phyloP scores from a whole-genome alignment of 2,113 vertebrate species.

The Erythrolamprus reginae region DNA sequence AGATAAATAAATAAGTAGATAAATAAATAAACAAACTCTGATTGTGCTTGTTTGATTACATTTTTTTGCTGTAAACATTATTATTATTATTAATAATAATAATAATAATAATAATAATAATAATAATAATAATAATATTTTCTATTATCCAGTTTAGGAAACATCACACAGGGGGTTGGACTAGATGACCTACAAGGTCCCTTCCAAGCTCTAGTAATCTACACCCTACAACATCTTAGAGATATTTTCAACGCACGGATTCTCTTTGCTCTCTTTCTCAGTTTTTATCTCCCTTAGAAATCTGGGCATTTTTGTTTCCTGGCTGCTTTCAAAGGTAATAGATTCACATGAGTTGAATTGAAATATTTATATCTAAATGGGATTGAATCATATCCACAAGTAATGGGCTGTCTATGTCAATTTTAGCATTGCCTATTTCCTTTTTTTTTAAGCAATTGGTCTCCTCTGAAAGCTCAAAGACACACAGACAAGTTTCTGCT shows the following conservation, averaged over 20 bases:
- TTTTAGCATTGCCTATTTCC: neutral
- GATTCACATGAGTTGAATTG: neutral
- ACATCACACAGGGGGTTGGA: too few relatives aligned
- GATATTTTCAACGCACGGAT: neutral
- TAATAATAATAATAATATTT: too few relatives aligned
- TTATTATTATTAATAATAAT: too few relatives aligned
- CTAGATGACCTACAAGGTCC: too few relatives aligned
- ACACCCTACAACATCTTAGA: neutral
- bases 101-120: too few relatives aligned
- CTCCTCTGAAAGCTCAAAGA: neutral
- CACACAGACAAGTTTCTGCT: neutral
- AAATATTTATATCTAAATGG: neutral
- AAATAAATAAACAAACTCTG: too few relatives aligned
- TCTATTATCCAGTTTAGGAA: too few relatives aligned
- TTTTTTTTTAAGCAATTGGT: neutral
- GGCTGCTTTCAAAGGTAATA: neutral
- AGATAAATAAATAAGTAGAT: too few relatives aligned
- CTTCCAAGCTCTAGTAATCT: too few relatives aligned
- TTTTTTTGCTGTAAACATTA: too few relatives aligned
- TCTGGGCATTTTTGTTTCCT: neutral
- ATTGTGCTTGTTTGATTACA: too few relatives aligned
- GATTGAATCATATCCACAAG: neutral
- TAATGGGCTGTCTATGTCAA: neutral
- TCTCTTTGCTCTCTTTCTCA: neutral
- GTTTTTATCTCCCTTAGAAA: neutral